These are phyloP conservation scores for Thunnus thynnus DNA, from an alignment of 2,113 vertebrate species.

Conservation along the genomic window DNA sequence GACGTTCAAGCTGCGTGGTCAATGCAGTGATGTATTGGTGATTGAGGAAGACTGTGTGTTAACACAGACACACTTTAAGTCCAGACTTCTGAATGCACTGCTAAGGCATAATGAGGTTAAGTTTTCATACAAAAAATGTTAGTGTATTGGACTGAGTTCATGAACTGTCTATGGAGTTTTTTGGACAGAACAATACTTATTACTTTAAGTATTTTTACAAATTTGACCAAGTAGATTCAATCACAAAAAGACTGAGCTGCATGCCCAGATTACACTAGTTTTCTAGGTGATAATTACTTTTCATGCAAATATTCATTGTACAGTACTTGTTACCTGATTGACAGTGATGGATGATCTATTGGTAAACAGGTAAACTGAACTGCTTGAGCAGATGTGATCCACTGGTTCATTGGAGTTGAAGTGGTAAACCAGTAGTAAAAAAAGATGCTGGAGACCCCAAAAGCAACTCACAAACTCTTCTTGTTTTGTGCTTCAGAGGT, in stretches of 20 bases:
- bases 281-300: not conserved
- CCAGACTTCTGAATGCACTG: not conserved
- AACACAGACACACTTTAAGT: not conserved
- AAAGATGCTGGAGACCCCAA: not conserved
- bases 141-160: too few species aligned
- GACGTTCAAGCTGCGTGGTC: constrained; percentile 17
- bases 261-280: not conserved
- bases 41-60: not conserved
- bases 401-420: too few species aligned
- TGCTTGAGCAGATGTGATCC: too few species aligned
- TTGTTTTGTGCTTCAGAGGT: too few species aligned
- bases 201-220: not conserved
- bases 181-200: not conserved
- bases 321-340: not conserved
- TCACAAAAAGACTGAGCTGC: not conserved
- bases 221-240: too few species aligned
- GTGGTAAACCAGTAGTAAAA: not conserved
- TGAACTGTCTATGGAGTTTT: not conserved
- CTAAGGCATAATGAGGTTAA: too few species aligned
- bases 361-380: not conserved
- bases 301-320: not conserved
- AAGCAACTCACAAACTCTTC: too few species aligned
- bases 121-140: too few species aligned
- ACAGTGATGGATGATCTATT: constrained; percentile 25
- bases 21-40: constrained; percentile 3